Conservation (phyloP, 2,113 vertebrate genomes). For the Emydocephalus ijimae region DNA sequence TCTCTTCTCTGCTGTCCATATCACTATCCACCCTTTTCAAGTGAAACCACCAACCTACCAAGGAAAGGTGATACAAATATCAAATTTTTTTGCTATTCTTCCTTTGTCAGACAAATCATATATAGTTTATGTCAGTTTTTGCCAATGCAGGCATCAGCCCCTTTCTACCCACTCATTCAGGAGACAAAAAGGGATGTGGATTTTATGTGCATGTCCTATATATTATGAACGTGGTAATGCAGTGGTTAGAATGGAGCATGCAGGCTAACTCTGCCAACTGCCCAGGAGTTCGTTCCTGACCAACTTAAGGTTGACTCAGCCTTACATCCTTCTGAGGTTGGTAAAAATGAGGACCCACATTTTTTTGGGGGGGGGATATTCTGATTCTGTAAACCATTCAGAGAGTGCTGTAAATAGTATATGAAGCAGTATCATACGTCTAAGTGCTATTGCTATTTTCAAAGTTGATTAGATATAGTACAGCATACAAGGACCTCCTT, state of each 20-base stretch:
- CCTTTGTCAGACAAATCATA: background rate
- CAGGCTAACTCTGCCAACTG: too few species aligned
- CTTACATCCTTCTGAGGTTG: too few species aligned
- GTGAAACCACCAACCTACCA: background rate
- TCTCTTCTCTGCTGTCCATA: background rate
- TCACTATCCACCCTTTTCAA: background rate
- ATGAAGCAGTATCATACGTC: too few species aligned
- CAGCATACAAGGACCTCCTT: background rate
- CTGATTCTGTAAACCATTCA: too few species aligned
- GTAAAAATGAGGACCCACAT: too few species aligned
- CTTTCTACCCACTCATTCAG: background rate
- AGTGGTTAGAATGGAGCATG: too few species aligned
- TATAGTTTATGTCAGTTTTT: background rate
- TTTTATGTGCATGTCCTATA: background rate
- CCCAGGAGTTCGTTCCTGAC: too few species aligned
- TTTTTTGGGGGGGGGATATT: too few species aligned
- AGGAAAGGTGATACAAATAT: background rate
- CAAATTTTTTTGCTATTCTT: background rate
- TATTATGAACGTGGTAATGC: too few species aligned
- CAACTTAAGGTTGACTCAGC: too few species aligned
- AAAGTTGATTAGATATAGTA: background rate
- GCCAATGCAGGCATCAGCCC: background rate
- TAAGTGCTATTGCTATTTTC: background rate
- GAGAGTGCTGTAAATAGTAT: too few species aligned
- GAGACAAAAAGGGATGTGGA: background rate